Evolutionary conservation across 2,797 vertebrate species (phyloP).

Genomic region (Coendou prehensilis): DNA sequence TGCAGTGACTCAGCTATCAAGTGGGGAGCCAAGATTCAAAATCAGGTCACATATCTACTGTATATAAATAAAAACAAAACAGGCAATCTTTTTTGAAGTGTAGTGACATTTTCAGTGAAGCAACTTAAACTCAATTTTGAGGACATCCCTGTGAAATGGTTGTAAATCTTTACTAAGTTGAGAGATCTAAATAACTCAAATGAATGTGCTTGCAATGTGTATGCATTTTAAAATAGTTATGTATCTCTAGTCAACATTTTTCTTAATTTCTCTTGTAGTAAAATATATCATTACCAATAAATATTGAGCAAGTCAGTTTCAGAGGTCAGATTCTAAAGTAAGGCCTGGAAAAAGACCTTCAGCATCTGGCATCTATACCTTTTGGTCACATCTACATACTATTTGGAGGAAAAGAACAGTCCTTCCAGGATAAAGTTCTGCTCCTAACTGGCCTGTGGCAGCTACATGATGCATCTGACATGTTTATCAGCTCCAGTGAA

Average conservation of each 20-base stretch:
- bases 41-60: background rate
- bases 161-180: background rate
- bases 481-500: background rate
- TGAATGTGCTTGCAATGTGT: background rate
- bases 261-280: background rate
- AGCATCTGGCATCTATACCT: background rate
- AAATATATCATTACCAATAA: background rate
- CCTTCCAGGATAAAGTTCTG: background rate
- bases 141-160: background rate
- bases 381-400: background rate
- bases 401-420: background rate
- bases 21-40: constrained; percentile 15
- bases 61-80: background rate
- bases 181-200: constrained; percentile 25
- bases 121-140: background rate
- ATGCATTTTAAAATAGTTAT: background rate
- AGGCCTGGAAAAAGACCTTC: background rate
- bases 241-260: background rate
- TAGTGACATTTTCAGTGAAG: background rate
- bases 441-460: background rate
- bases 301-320: background rate
- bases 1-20: background rate
- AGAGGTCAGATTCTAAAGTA: background rate
- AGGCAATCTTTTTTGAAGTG: background rate
- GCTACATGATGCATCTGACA: background rate